phyloP scores from a whole-genome alignment of 2,113 vertebrate genomes.

The Melanerpes aurifrons region DNA sequence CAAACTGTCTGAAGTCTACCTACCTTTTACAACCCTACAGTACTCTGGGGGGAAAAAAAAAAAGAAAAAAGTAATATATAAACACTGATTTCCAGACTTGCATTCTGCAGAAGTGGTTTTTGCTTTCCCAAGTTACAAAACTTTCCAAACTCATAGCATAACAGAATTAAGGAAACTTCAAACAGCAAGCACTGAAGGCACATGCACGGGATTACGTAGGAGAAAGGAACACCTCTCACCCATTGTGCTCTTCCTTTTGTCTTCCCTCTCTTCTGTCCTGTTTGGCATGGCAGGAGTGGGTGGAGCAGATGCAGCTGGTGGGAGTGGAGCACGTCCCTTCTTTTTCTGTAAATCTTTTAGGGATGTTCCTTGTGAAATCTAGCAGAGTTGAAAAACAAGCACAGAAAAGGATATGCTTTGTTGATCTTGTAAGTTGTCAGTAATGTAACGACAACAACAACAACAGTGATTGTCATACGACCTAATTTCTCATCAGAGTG shows the following conservation, averaged over 20 bases:
- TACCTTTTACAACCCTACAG: neutral
- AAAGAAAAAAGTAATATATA: neutral
- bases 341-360: conserved; percentile 82
- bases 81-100: conserved; percentile 58
- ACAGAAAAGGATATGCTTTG: neutral
- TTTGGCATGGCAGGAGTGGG: conserved; percentile 72
- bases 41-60: neutral
- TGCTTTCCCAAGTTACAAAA: neutral
- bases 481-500: neutral
- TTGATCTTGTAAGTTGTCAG: neutral
- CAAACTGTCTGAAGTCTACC: neutral
- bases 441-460: neutral
- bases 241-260: conserved; percentile 85
- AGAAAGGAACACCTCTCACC: conserved; percentile 76
- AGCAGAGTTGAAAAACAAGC: neutral
- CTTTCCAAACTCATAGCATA: neutral
- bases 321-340: conserved; percentile 90
- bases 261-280: conserved; percentile 84
- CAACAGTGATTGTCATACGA: neutral
- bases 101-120: conserved; percentile 9
- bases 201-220: neutral
- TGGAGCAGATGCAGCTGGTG: conserved; percentile 79
- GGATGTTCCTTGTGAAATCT: conserved; percentile 79
- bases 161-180: neutral
- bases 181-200: neutral